Percentiles rank a stretch among this genome's conserved stretches.
These are phyloP conservation scores for Aurelia sp. DNA, from an alignment of 30 jellyfish, hydroid and myxozoan species.

Conservation along the genomic window DNA sequence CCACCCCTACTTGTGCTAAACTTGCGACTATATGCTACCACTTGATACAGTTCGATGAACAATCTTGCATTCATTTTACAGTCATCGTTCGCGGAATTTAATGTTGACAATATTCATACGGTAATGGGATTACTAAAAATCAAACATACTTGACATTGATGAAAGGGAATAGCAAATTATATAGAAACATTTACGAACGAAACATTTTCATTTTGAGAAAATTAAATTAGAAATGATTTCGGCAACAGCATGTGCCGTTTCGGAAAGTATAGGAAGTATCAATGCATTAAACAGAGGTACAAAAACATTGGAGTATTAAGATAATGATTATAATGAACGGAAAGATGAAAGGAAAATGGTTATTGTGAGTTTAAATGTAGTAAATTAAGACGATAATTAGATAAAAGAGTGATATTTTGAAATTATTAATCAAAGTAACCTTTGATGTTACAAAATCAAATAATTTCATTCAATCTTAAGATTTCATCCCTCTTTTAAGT, in stretches of 20 bases:
- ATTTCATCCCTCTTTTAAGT: constrained; percentile 29
- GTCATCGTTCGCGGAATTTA: too few species aligned
- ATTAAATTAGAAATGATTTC: not conserved
- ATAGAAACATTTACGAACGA: too few species aligned
- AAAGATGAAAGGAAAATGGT: constrained; percentile 38
- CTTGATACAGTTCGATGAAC: too few species aligned
- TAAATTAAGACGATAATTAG: constrained; percentile 21
- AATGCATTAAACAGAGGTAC: constrained; percentile 13
- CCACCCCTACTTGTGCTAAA: too few species aligned
- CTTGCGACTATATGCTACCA: too few species aligned
- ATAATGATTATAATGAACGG: constrained; percentile 49
- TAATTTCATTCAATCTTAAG: constrained; percentile 24
- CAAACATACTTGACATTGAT: too few species aligned
- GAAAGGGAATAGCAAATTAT: too few species aligned
- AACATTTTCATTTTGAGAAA: too few species aligned
- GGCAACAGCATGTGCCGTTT: constrained; percentile 12
- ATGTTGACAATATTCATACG: too few species aligned
- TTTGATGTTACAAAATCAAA: constrained; percentile 26
- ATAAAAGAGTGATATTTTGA: constrained; percentile 32
- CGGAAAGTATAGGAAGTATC: constrained; percentile 7
- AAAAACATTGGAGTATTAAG: constrained; percentile 29
- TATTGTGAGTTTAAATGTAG: constrained; percentile 33
- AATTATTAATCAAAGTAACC: constrained; percentile 43
- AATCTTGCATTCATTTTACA: too few species aligned
- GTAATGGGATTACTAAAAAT: too few species aligned